phyloP scores from a whole-genome alignment of 2,797 vertebrate species.

The Rhinichthys osculus region DNA sequence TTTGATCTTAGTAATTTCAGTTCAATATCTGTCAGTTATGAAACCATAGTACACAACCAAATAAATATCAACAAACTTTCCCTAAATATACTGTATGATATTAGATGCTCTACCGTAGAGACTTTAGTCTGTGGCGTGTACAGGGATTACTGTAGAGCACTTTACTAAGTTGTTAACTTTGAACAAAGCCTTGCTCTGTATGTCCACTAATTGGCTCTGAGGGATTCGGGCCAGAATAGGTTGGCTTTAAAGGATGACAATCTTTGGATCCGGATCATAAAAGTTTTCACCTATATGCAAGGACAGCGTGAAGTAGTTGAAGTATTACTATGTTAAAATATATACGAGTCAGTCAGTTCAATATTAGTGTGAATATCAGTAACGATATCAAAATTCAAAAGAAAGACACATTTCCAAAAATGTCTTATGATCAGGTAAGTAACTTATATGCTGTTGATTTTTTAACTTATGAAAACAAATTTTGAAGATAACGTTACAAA shows the following conservation, averaged over 20 bases:
- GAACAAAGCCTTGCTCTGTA: background rate
- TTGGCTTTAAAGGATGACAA: slow-evolving; percentile 12
- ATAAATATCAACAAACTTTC: background rate
- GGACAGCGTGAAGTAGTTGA: background rate
- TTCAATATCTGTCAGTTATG: background rate
- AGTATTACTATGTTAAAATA: background rate
- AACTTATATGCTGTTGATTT: background rate
- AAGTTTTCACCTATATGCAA: background rate
- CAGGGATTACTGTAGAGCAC: background rate
- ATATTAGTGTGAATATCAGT: background rate
- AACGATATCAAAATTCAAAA: background rate
- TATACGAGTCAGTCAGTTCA: background rate
- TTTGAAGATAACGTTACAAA: background rate
- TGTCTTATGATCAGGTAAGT: background rate
- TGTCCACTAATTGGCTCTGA: background rate
- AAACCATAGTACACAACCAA: background rate
- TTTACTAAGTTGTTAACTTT: background rate
- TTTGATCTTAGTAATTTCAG: background rate
- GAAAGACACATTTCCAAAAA: background rate
- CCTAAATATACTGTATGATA: background rate
- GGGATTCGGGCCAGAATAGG: slow-evolving; percentile 10
- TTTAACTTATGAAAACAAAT: background rate
- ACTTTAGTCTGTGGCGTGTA: background rate
- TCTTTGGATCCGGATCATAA: background rate
- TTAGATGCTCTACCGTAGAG: background rate